Base-by-base conservation (phyloP, 2,888 invertebrate species). In the Sepioteuthis lessoniana region DNA sequence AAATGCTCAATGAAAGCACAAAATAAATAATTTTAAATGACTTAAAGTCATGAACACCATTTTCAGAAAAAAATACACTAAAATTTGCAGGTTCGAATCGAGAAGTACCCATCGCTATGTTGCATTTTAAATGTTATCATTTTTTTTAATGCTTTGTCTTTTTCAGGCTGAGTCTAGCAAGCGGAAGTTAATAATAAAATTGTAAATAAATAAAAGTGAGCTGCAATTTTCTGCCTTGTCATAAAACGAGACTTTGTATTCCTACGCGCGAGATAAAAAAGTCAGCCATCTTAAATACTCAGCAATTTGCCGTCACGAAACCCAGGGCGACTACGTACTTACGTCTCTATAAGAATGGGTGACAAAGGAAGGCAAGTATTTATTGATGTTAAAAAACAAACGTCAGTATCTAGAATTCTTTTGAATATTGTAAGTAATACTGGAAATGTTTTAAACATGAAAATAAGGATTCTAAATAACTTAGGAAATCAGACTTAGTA, bases 321-420 rank as follows among this genome's bases (percentile, higher is more conserved):
- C 13, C n/a, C 91, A 91, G 91, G 46, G 42, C 46, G 31, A 35
- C 31, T 42, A 91, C 42, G 46, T 91, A 91, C 46, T 31, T 91
- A 76, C 76, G 76, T 76, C 76, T 76, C 76, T n/a, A 42, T 91
- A 38, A 91, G 13, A 46, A 91, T 91, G 91, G 91, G 91, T 42
- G 91, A 91, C 91, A 91, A 91, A 91, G 91, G 91, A 91, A 91
- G 42, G 91, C 38, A 42, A 91, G 91, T 42, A 76, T 60, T 60
- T 31, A 60, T 76, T 76, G n/a, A 35, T 76, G n/a, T n/a, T n/a
- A 55, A 55, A 55, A 31, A 31, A 60, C n/a, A 35, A 76, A 19
- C 0, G n/a, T n/a, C 16, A 55, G 25, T 25, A 16, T 35, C 31
- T 60, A 28, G 31, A 28, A 60, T 60, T 60, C 60, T 60, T 76